Conservation (phyloP, 2,113 vertebrate genomes). For the Calyptomena viridis region DNA sequence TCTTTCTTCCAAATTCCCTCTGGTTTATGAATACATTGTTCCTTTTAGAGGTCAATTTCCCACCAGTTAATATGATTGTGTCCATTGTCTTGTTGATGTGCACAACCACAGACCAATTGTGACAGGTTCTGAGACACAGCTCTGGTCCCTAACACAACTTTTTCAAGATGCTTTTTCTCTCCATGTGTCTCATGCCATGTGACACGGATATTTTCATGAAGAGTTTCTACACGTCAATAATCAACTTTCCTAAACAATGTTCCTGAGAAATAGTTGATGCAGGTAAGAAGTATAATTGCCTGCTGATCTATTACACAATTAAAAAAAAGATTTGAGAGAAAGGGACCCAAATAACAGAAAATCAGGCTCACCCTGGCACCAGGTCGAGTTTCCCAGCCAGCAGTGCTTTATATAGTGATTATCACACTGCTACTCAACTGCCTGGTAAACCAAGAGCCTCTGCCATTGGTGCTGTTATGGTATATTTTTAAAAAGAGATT, state of each 20-base stretch:
- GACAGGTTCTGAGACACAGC: no score
- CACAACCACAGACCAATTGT: no score
- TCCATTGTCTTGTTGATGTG: no score
- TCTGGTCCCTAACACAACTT: no score
- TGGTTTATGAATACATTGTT: no score
- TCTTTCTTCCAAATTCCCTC: no score
- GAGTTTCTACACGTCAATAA: background rate
- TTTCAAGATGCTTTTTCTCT: background rate
- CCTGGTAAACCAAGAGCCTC: background rate
- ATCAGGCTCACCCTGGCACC: background rate
- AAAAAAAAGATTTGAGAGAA: background rate
- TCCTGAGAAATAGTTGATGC: background rate
- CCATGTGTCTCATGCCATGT: accelerated
- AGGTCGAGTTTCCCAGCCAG: background rate
- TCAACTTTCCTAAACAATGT: background rate
- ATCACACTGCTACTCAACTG: background rate
- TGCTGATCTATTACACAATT: background rate
- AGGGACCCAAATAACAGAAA: background rate
- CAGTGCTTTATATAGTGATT: background rate
- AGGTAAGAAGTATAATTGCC: background rate
- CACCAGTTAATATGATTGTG: no score
- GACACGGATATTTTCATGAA: background rate
- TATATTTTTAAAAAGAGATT: background rate
- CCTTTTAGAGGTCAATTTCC: no score
- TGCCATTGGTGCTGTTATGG: background rate